Base-by-base conservation (phyloP, 2,888 invertebrate species). In the Machimus rusticus region DNA sequence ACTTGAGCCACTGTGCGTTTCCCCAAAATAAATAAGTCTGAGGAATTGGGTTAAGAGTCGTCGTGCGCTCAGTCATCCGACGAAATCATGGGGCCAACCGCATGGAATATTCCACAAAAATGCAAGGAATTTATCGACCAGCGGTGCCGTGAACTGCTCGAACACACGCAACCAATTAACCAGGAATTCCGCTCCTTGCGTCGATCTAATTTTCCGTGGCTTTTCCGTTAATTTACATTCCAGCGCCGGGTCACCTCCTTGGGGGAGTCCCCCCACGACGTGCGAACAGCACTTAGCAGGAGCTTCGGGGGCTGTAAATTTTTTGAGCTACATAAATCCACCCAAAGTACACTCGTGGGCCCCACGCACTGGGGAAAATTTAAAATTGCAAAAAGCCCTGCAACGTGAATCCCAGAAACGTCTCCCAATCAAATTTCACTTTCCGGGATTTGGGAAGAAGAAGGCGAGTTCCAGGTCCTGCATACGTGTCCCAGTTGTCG, bases 261-360 rank as follows among this genome's bases (percentile, higher is more conserved):
- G 34, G 43, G 37, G 74, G 34, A 19, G 23, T 31, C 43, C 74
- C 31, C 9, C 14, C 19, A 28, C 34, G 23, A 74, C 8, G 43
- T 28, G 85, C 28, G 31, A 85, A 74, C 28, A 85, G 39, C 85
- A 85, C 85, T 74, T 74, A 85, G 55, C 34, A 34, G 31, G 43
- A 8, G 77, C 51, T 77, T 46, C 31, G 16, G 55, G 55, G 39
- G 77, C 51, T 76, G 39, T 37, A 87, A 79, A 74, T 87, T 86
- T 87, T 86, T 88, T 88, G 87, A 74, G 86, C 88, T 87, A 88
- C 88, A 88, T 88, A 88, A 88, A 88, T 88, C 76, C 81, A 51
- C 76, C 16, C 74, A 66, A 88, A 87, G 85, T 86, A 87, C 88
- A 74, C 86, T 88, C 66, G 76, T 23, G 39, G 34, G n/a, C 16